phyloP scores from a whole-genome alignment of 35 echinoderm and acorn worm genomes.

The Anneissia japonica region DNA sequence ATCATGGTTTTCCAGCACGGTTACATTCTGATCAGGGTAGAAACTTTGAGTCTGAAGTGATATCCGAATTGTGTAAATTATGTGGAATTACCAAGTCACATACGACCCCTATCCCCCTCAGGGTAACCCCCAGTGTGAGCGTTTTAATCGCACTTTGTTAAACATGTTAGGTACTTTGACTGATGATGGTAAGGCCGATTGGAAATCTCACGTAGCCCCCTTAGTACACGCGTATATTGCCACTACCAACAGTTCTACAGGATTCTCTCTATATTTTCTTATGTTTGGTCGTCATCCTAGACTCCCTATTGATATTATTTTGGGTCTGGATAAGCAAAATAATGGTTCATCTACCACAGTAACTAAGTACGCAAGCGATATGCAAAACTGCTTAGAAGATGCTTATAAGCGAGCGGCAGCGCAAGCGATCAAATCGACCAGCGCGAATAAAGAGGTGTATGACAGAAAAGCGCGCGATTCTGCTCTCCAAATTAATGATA shows the following conservation, averaged over 20 bases:
- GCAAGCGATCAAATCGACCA: not conserved
- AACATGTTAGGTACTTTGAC: conserved; percentile 32
- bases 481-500: not conserved
- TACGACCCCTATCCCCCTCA: conserved; percentile 74
- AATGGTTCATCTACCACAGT: not conserved
- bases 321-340: not conserved
- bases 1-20: conserved; percentile 36
- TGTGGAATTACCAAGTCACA: conserved; percentile 22
- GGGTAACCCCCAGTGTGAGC: conserved; percentile 48
- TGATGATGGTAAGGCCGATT: conserved; percentile 24
- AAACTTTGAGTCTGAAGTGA: conserved; percentile 60
- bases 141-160: conserved; percentile 36
- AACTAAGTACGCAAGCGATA: not conserved
- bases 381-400: not conserved
- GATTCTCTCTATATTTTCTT: conserved; percentile 34
- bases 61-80: conserved; percentile 50
- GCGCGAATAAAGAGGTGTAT: not conserved
- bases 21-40: conserved; percentile 64
- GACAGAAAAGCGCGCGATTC: not conserved
- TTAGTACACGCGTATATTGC: conserved; percentile 46
- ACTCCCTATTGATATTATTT: conserved; percentile 8
- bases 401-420: conserved; percentile 11
- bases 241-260: conserved; percentile 21
- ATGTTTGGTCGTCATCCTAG: conserved; percentile 40
- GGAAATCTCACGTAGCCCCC: conserved; percentile 37